phyloP scores from a whole-genome alignment of 1,140 invertebrate genomes.

The Melanaphis sacchari region DNA sequence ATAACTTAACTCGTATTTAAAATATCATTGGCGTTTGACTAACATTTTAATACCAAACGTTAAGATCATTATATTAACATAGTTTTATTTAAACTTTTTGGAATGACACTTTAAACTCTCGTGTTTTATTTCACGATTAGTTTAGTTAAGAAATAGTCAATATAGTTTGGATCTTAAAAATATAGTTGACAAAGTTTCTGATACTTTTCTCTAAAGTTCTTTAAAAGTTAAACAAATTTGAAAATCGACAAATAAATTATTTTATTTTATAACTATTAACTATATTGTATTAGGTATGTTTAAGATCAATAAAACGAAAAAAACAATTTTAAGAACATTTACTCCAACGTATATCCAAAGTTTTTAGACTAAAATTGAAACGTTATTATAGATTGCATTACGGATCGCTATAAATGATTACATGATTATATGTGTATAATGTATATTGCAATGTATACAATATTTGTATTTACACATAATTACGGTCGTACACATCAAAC shows the following conservation, averaged over 20 bases:
- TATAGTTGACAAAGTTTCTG: background rate
- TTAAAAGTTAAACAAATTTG: conserved; percentile 11
- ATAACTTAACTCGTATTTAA: background rate
- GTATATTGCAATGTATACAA: too few species aligned
- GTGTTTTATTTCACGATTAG: background rate
- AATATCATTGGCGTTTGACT: background rate
- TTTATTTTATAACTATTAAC: too few species aligned
- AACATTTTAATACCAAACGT: background rate
- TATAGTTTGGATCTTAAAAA: background rate
- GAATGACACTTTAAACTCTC: background rate
- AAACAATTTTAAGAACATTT: background rate
- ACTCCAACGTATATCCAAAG: background rate
- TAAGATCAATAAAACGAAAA: background rate
- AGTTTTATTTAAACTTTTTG: background rate
- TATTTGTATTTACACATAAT: too few species aligned
- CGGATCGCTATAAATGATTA: background rate
- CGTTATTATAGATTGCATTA: background rate
- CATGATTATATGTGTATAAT: background rate
- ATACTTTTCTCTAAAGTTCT: background rate
- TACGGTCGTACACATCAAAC: background rate
- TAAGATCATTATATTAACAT: background rate
- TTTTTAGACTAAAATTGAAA: background rate
- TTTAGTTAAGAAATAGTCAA: background rate
- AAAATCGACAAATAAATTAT: background rate
- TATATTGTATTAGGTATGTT: background rate